Percentiles rank a stretch among this genome's conserved stretches.
Conservation (phyloP, 2,113 vertebrate species). For the Leptosomus discolor region DNA sequence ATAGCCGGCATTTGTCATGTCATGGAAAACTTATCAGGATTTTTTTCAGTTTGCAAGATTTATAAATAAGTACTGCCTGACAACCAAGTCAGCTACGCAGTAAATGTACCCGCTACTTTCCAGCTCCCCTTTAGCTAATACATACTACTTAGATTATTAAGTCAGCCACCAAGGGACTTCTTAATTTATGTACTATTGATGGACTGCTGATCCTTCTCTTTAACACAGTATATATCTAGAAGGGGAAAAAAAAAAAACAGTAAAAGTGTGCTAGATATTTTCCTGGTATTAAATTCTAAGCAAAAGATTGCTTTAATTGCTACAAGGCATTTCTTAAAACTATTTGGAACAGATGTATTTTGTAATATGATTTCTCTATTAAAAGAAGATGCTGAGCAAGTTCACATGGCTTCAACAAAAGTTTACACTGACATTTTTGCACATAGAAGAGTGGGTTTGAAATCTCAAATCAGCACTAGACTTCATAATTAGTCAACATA, state of each 20-base stretch:
- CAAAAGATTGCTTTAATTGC: neutral
- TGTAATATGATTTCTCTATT: neutral
- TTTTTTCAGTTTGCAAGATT: neutral
- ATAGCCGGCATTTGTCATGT: neutral
- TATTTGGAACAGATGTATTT: neutral
- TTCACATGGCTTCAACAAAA: neutral
- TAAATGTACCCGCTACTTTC: neutral
- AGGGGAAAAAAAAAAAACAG: neutral
- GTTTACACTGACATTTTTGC: neutral
- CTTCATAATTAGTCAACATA: neutral
- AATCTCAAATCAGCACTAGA: neutral
- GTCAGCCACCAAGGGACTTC: neutral
- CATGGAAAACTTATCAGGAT: neutral
- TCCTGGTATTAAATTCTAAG: neutral
- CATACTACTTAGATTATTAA: neutral
- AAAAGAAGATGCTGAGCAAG: neutral
- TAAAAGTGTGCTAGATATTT: neutral
- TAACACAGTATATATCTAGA: neutral
- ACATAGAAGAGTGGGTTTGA: neutral
- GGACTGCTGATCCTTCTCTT: slow-evolving; percentile 1
- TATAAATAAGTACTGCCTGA: neutral
- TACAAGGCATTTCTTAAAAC: slow-evolving; percentile 7
- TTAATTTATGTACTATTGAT: neutral
- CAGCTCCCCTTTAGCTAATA: neutral
- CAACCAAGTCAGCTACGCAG: neutral